Percentiles rank a stretch among this genome's conserved stretches.
Evolutionary conservation across 1,140 invertebrate species (phyloP).

Genomic region (Scaptomyza pallida): DNA sequence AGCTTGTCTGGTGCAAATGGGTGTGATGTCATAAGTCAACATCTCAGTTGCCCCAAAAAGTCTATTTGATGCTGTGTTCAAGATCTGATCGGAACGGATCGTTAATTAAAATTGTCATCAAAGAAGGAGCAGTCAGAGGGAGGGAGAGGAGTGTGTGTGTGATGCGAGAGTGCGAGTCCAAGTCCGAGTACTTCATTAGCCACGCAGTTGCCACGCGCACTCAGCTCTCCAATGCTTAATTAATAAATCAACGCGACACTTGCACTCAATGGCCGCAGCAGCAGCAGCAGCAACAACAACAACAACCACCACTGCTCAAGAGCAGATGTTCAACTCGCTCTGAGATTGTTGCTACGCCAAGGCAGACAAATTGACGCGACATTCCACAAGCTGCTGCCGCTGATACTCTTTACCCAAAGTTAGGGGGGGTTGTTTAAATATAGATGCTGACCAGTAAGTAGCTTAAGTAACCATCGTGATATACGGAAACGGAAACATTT

Average conservation of each 20-base stretch:
- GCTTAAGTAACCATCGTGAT: not conserved
- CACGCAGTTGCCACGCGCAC: slow-evolving; percentile 66
- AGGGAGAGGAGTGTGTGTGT: too few relatives aligned
- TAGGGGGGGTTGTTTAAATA: slow-evolving; percentile 54
- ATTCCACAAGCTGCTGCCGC: slow-evolving; percentile 57
- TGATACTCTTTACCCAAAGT: not conserved
- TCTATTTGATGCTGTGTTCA: slow-evolving; percentile 29
- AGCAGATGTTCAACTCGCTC: slow-evolving; percentile 45
- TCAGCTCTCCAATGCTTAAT: slow-evolving; percentile 78
- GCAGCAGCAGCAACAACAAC: slow-evolving; percentile 15
- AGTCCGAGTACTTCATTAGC: slow-evolving; percentile 74
- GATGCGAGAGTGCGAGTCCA: slow-evolving; percentile 13
- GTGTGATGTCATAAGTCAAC: slow-evolving; percentile 80
- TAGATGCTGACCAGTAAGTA: slow-evolving; percentile 43
- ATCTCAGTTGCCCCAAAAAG: slow-evolving; percentile 50
- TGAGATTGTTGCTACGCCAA: slow-evolving; percentile 66
- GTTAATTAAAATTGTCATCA: slow-evolving; percentile 78
- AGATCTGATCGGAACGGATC: slow-evolving; percentile 61
- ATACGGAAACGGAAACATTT: slow-evolving; percentile 73
- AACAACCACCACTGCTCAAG: slow-evolving; percentile 10
- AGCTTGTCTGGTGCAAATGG: slow-evolving; percentile 66
- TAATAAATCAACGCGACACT: slow-evolving; percentile 84
- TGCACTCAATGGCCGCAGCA: slow-evolving; percentile 73
- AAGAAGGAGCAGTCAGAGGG: not conserved
- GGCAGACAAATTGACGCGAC: slow-evolving; percentile 80